These are phyloP conservation scores for Danionella dracula DNA, from an alignment of 2,797 vertebrate species.

Conservation along the genomic window DNA sequence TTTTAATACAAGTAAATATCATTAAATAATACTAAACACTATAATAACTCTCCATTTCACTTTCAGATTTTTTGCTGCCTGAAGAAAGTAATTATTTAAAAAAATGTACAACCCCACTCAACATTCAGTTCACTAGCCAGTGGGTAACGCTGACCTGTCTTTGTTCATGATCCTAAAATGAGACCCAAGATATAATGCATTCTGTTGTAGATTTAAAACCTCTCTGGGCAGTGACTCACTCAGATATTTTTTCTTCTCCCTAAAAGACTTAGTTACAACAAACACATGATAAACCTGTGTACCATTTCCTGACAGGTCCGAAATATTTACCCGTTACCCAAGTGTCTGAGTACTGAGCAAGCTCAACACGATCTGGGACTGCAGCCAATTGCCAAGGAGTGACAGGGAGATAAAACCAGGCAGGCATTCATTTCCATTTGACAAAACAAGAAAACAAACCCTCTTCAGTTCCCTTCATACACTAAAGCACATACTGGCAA, in stretches of 20 bases:
- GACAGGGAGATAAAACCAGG: not conserved
- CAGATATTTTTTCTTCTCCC: no score
- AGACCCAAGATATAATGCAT: no score
- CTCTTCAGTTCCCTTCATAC: not conserved
- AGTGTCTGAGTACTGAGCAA: not conserved
- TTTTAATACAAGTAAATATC: no score
- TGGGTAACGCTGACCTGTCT: no score
- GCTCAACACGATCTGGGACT: not conserved
- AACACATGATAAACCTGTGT: not conserved
- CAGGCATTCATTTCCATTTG: slow-evolving; percentile 6
- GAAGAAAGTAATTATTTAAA: no score
- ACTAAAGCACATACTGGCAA: slow-evolving; percentile 1
- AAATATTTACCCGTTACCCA: not conserved
- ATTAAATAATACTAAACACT: no score
- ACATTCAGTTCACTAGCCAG: no score
- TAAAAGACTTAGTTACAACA: not conserved
- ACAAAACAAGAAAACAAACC: slow-evolving; percentile 2
- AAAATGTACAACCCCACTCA: no score
- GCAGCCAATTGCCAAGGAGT: not conserved
- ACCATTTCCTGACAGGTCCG: not conserved
- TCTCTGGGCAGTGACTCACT: no score
- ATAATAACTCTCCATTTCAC: no score
- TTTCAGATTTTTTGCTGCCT: not conserved
- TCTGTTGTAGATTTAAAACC: no score
- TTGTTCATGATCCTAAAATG: no score